Evolutionary conservation across 2,888 invertebrate genomes (phyloP).

Genomic region (Prionchulus punctatus): DNA sequence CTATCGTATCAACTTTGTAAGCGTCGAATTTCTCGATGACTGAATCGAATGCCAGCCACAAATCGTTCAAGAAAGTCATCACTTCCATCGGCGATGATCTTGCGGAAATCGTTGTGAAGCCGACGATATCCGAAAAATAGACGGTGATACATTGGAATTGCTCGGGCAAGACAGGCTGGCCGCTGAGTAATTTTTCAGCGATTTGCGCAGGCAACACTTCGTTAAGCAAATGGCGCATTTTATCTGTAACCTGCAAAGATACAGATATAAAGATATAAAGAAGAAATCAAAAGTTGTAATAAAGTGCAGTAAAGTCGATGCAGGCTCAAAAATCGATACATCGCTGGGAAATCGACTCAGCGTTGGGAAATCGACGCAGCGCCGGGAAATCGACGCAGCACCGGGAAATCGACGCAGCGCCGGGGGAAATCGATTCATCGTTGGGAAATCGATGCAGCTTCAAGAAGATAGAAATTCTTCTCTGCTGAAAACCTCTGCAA

Average conservation of each 20-base stretch:
- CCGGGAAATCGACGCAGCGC: too few relatives aligned
- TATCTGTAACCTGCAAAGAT: background rate
- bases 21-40: background rate
- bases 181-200: constrained; percentile 7
- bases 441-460: too few relatives aligned
- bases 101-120: background rate
- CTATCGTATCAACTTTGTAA: constrained; percentile 7
- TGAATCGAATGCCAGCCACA: constrained; percentile 2
- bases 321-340: too few relatives aligned
- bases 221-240: background rate
- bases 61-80: constrained; percentile 4
- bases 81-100: background rate
- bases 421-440: too few relatives aligned
- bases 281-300: too few relatives aligned
- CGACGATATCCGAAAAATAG: constrained; percentile 12
- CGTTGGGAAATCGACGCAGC: too few relatives aligned
- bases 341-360: too few relatives aligned
- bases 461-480: too few relatives aligned
- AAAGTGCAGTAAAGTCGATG: too few relatives aligned
- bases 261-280: too few relatives aligned
- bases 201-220: background rate
- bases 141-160: constrained; percentile 7
- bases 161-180: constrained; percentile 5
- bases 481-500: too few relatives aligned
- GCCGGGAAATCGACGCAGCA: too few relatives aligned